A percentile compares a stretch with the other conserved stretches of the same genome.
These are phyloP conservation scores for Galago senegalensis DNA, from an alignment of 2,797 vertebrate species.

Conservation along the genomic window DNA sequence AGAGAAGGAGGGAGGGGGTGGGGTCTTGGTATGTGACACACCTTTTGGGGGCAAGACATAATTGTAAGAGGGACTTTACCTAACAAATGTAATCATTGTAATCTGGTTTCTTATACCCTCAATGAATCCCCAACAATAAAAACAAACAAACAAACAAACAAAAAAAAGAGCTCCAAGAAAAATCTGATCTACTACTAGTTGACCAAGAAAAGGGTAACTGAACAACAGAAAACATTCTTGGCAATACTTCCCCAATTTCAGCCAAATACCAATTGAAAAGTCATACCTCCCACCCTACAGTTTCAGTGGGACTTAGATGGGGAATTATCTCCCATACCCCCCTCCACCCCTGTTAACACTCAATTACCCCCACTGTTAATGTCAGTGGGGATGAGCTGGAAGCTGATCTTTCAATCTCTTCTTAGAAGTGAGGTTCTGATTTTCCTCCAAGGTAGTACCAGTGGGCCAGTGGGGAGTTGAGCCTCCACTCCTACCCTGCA, in stretches of 20 bases:
- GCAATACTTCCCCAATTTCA: neutral
- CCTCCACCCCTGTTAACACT: neutral
- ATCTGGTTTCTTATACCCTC: too few relatives aligned
- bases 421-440: neutral
- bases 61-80: too few relatives aligned
- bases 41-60: too few relatives aligned
- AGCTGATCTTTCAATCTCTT: neutral
- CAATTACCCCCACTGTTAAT: neutral
- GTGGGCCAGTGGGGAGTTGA: neutral
- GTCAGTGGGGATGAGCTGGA: neutral
- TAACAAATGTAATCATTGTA: too few relatives aligned
- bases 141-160: neutral
- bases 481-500: neutral
- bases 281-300: neutral
- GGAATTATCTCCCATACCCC: neutral
- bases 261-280: neutral
- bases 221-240: slow-evolving; percentile 10
- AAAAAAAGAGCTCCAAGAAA: neutral
- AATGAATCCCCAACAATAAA: too few relatives aligned
- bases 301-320: neutral
- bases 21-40: too few relatives aligned
- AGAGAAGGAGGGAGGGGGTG: too few relatives aligned
- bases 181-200: neutral
- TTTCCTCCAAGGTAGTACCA: neutral
- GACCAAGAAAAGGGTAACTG: neutral